Evolutionary conservation across 2,888 invertebrate genomes (phyloP).

Genomic region (Mythimna albipuncta): DNA sequence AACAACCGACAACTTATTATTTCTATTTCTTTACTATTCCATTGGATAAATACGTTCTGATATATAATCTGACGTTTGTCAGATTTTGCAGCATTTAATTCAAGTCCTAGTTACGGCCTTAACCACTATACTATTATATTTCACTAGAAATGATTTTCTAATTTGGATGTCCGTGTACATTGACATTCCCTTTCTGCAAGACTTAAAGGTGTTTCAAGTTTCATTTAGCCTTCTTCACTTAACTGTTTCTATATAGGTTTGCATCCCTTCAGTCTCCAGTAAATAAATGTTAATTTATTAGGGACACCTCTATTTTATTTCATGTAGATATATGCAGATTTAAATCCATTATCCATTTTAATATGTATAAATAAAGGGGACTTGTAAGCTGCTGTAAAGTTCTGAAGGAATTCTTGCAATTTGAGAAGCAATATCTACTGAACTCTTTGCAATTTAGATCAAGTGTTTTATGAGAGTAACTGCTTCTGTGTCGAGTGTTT

Average conservation of each 20-base stretch:
- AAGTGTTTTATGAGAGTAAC: conserved; percentile 16
- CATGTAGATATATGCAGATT: conserved; percentile 60
- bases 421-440: conserved; percentile 17
- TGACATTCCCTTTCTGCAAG: too few species aligned
- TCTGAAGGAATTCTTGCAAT: conserved; percentile 37
- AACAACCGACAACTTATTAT: too few species aligned
- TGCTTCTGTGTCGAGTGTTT: conserved; percentile 16
- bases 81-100: too few species aligned
- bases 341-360: conserved; percentile 55
- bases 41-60: too few species aligned
- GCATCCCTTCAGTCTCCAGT: conserved; percentile 14
- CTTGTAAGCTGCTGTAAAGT: conserved; percentile 34
- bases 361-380: conserved; percentile 56
- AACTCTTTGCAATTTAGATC: conserved; percentile 42
- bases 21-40: too few species aligned
- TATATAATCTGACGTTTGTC: too few species aligned
- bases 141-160: too few species aligned
- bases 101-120: too few species aligned
- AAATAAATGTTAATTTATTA: conserved; percentile 55
- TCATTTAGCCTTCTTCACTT: background rate
- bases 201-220: too few species aligned
- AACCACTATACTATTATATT: too few species aligned
- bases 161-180: too few species aligned
- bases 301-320: conserved; percentile 56
- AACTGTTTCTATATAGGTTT: background rate